phyloP scores from a whole-genome alignment of 2,797 vertebrate species.

The Pseudochromis fuscus region DNA sequence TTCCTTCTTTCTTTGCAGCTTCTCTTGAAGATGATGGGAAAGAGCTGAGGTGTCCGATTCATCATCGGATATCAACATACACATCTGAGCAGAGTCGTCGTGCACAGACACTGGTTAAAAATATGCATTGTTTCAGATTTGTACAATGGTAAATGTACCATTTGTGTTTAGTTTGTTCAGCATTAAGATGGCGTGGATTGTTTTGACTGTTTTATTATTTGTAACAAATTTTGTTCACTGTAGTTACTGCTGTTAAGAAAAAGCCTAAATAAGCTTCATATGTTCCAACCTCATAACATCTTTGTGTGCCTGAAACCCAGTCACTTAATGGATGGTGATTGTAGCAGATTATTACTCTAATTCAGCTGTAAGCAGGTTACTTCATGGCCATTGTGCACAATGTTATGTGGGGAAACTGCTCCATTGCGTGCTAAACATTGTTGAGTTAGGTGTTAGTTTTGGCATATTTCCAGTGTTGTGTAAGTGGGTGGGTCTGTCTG shows the following conservation, averaged over 20 bases:
- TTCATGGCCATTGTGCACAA: slow-evolving; percentile 4
- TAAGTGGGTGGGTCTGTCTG: background rate
- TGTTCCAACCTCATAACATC: background rate
- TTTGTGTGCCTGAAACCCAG: slow-evolving; percentile 34
- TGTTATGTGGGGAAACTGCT: slow-evolving; percentile 23
- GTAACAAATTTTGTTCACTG: slow-evolving; percentile 5
- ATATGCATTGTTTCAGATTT: slow-evolving; percentile 54
- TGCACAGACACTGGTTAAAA: slow-evolving; percentile 26
- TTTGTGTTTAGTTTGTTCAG: slow-evolving; percentile 5
- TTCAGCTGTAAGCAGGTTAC: background rate
- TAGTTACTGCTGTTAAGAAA: slow-evolving; percentile 33
- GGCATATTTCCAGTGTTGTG: slow-evolving; percentile 38
- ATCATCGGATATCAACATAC: slow-evolving; percentile 31
- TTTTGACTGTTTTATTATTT: slow-evolving; percentile 25
- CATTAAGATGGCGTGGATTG: slow-evolving; percentile 1
- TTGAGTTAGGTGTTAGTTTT: slow-evolving; percentile 4
- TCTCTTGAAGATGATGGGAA: slow-evolving; percentile 84
- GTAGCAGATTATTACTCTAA: slow-evolving; percentile 16
- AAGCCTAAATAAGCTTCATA: slow-evolving; percentile 2
- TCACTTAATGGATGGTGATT: slow-evolving; percentile 7
- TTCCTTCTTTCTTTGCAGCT: slow-evolving; percentile 66
- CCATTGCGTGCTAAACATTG: background rate
- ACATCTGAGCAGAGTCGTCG: slow-evolving; percentile 37
- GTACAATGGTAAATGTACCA: slow-evolving; percentile 23
- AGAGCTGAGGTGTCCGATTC: slow-evolving; percentile 66